These are phyloP conservation scores for Hyles vespertilio DNA, from an alignment of 1,140 invertebrate genomes.

Conservation along the genomic window DNA sequence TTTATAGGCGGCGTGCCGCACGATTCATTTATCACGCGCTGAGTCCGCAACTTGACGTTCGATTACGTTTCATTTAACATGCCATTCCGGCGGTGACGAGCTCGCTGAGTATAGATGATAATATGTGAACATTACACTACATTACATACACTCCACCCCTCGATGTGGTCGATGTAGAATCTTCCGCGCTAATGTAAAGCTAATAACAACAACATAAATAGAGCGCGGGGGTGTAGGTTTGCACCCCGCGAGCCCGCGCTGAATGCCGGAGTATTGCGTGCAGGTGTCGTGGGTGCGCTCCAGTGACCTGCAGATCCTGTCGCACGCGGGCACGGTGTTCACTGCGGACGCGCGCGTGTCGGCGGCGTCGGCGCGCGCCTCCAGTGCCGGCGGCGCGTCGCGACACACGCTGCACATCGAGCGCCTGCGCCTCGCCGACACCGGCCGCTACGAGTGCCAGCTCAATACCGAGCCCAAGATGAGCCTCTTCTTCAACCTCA, in stretches of 20 bases:
- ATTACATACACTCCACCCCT: too few species aligned
- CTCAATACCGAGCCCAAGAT: constrained; percentile 88
- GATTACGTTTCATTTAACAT: neutral
- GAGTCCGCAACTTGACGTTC: neutral
- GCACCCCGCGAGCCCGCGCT: too few species aligned
- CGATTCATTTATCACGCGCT: too few species aligned
- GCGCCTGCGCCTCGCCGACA: constrained; percentile 79
- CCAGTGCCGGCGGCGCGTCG: constrained; percentile 9
- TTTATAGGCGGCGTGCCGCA: too few species aligned
- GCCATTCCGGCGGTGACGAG: neutral
- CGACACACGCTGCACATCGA: constrained; percentile 80
- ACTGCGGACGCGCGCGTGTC: constrained; percentile 83
- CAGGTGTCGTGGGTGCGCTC: constrained; percentile 88
- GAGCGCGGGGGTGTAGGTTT: too few species aligned
- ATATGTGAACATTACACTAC: too few species aligned
- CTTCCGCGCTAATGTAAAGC: too few species aligned
- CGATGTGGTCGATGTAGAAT: too few species aligned
- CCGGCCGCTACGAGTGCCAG: constrained; percentile 87
- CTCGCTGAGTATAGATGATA: too few species aligned
- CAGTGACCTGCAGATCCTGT: constrained; percentile 84
- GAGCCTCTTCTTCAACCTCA: constrained; percentile 81
- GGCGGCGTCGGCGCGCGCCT: constrained; percentile 17
- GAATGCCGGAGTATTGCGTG: neutral
- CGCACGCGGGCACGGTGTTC: constrained; percentile 81
- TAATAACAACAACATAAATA: too few species aligned